These are phyloP conservation scores for Xiphorhynchus erythropygius DNA, from an alignment of 2,797 vertebrate genomes.

Conservation along the genomic window DNA sequence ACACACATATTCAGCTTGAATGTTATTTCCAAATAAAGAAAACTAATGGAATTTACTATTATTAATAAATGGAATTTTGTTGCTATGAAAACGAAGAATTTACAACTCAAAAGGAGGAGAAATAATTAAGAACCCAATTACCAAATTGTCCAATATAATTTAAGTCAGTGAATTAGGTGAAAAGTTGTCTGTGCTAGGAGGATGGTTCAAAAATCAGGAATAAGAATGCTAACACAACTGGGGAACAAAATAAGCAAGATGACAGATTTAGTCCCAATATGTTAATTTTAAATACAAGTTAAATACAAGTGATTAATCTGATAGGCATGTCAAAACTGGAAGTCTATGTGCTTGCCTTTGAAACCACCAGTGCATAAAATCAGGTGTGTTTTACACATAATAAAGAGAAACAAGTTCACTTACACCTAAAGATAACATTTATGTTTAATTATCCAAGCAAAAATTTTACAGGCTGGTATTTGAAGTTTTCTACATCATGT, in stretches of 20 bases:
- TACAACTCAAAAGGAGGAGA: constrained; percentile 28
- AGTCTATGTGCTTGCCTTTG: background rate
- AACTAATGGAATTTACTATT: background rate
- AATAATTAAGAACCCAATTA: constrained; percentile 60
- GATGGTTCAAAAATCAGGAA: background rate
- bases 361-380: background rate
- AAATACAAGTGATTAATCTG: background rate
- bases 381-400: background rate
- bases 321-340: background rate
- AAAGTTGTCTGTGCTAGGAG: background rate
- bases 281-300: background rate
- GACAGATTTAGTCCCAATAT: background rate
- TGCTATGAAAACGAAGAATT: background rate
- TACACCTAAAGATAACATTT: background rate
- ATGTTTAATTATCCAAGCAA: background rate
- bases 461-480: background rate
- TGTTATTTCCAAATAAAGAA: constrained; percentile 13
- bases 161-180: background rate
- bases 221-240: background rate
- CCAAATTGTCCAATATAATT: background rate
- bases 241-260: background rate
- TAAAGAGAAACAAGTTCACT: background rate
- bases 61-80: background rate
- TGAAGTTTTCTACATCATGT: background rate
- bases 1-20: background rate